Base-by-base conservation (phyloP, 64 coral and sea anemone genomes). In the Dendrophyllia cribrosa region DNA sequence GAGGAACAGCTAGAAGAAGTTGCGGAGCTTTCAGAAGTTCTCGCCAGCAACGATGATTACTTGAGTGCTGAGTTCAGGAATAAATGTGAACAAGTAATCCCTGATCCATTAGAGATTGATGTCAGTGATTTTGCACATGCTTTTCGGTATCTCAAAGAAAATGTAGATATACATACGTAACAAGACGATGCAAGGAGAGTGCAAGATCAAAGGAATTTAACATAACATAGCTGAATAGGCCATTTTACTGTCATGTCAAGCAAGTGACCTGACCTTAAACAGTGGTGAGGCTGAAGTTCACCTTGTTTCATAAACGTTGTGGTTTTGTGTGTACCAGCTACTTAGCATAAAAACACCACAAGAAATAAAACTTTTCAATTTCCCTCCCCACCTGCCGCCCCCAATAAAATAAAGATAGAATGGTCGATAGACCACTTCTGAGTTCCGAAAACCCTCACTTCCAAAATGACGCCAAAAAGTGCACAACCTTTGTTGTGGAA, bases 141-240 rank as follows among this genome's bases (percentile, higher is more conserved):
- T 66, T 87, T 66, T 70, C 83, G 21, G 15, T 70, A 50, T 52
- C 62, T 87, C 58, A 87, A 87, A 50, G 85, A 88, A 59, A 92
- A 92, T 50, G 59, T 86, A 86, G 7, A 76, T 76, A 50, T 76
- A 76, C 49, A 53, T 76, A 50, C 74, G 51, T 76, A 76, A 50
- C 74, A 76, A 76, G 74, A 51, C 43, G 48, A 76, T 76, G 74
- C 46, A 76, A 76, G 43, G 74, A 76, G 44, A 50, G 14, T 76
- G 46, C 46, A 76, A 73, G 25, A 73, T 67, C 17, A 67, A 67
- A 67, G 64, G 64, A 67, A 17, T 67, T 67, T 67, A 67, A 67
- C 64, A 23, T 2, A 67, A 67, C 64, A 67, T 67, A 67, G 64
- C 64, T 67, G 64, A 67, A 7, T 67, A 67, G 64, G 64, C 64